phyloP scores from a whole-genome alignment of 2,113 vertebrate genomes.

The Orthonyx spaldingii region DNA sequence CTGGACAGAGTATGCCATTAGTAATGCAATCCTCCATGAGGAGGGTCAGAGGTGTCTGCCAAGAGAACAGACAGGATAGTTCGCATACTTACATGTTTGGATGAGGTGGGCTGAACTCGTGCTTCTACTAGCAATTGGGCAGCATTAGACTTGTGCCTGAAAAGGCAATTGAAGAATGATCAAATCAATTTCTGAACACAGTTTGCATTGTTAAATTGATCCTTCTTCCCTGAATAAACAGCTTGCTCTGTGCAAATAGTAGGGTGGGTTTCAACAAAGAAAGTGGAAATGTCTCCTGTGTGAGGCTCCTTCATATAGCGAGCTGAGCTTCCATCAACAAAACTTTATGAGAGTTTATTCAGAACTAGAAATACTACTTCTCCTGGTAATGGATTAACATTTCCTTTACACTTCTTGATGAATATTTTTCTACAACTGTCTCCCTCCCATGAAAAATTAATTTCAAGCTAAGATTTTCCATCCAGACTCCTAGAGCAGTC shows the following conservation, averaged over 20 bases:
- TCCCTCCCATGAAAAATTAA: neutral
- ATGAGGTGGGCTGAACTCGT: conserved; percentile 87
- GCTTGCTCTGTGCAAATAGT: neutral
- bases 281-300: neutral
- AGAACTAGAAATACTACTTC: neutral
- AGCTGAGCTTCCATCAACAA: neutral
- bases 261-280: neutral
- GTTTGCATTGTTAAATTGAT: neutral
- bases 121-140: conserved; percentile 92
- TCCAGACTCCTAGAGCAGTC: neutral
- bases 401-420: neutral
- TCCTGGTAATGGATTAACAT: neutral
- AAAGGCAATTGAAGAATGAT: conserved; percentile 48
- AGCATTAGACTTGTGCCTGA: conserved; percentile 91
- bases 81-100: conserved; percentile 82
- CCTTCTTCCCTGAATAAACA: neutral
- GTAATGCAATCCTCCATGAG: neutral
- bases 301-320: neutral
- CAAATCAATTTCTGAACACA: neutral
- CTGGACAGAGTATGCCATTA: neutral
- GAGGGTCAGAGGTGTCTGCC: conserved; percentile 35
- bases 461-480: neutral
- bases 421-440: neutral
- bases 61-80: neutral
- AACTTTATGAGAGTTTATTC: neutral